Percentiles rank a stretch among this genome's conserved stretches.
Evolutionary conservation across 2,113 vertebrate species (phyloP).

Genomic region (Ameiurus melas): DNA sequence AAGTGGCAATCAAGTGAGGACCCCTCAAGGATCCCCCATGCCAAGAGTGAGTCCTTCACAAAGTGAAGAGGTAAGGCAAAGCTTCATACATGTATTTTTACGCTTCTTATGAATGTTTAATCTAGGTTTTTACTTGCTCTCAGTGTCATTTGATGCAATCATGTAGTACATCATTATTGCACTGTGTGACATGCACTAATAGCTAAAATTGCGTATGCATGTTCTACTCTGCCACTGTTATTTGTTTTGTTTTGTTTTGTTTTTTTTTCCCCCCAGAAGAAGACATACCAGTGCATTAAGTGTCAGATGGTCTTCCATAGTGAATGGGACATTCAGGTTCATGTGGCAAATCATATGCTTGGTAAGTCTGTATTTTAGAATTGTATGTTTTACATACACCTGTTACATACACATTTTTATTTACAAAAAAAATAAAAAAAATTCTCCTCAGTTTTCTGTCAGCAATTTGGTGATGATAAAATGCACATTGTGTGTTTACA

Average conservation of each 20-base stretch:
- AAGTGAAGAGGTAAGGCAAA: conserved; percentile 88
- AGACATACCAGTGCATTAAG: conserved; percentile 99
- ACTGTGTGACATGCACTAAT: not conserved
- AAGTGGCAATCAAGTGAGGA: conserved; percentile 86
- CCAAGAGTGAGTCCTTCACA: conserved; percentile 94
- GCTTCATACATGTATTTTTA: not conserved
- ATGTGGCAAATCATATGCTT: conserved; percentile 99
- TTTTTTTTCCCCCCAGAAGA: conserved; percentile 79
- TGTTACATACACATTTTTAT: too few relatives aligned
- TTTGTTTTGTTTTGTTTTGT: not conserved
- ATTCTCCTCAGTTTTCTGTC: not conserved
- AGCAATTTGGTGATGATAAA: not conserved
- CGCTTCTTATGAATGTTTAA: not conserved
- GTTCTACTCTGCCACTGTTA: not conserved
- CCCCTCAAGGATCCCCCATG: conserved; percentile 95
- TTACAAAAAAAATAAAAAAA: too few relatives aligned
- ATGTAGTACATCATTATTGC: not conserved
- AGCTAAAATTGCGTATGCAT: not conserved
- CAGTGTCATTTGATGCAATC: not conserved
- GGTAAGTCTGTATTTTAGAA: conserved; percentile 76
- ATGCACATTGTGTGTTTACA: not conserved
- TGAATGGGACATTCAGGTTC: conserved; percentile 99
- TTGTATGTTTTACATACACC: not conserved
- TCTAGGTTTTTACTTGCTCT: not conserved
- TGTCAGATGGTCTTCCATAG: conserved; percentile 99